These are phyloP conservation scores for Vollenhovia emeryi DNA, from an alignment of 1,140 invertebrate genomes.

Conservation along the genomic window DNA sequence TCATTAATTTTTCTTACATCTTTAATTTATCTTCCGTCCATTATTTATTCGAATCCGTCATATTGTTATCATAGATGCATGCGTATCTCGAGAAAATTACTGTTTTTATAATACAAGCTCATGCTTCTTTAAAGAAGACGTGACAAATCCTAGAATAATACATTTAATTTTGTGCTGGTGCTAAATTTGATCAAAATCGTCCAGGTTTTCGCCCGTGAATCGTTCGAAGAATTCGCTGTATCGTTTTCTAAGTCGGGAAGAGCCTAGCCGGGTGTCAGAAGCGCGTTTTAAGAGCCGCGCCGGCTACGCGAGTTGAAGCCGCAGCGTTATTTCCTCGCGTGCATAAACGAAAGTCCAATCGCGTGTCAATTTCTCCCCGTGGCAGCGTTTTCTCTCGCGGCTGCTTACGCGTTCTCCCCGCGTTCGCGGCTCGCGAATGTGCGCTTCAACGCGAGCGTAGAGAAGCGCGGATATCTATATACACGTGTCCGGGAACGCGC, in stretches of 20 bases:
- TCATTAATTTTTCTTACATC: background rate
- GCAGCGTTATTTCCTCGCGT: slow-evolving; percentile 33
- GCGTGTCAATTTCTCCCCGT: slow-evolving; percentile 77
- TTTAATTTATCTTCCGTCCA: background rate
- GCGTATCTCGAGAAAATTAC: background rate
- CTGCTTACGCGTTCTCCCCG: slow-evolving; percentile 72
- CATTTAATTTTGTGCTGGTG: background rate
- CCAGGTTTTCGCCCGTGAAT: background rate
- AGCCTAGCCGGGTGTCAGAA: background rate
- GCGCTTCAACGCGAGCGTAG: background rate
- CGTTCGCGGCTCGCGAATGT: slow-evolving; percentile 47
- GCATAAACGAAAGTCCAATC: slow-evolving; percentile 77
- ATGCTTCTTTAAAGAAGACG: background rate
- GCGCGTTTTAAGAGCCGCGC: background rate
- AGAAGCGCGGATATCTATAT: background rate
- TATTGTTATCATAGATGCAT: background rate
- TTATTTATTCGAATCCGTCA: background rate
- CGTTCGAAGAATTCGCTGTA: background rate
- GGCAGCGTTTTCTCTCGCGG: slow-evolving; percentile 75
- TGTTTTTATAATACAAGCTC: background rate
- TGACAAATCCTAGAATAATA: background rate
- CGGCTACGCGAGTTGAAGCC: background rate
- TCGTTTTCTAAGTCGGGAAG: background rate
- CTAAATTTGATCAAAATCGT: background rate
- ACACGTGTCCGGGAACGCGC: background rate